Conservation (phyloP, 1,140 invertebrate genomes). For the Atta colombica region DNA sequence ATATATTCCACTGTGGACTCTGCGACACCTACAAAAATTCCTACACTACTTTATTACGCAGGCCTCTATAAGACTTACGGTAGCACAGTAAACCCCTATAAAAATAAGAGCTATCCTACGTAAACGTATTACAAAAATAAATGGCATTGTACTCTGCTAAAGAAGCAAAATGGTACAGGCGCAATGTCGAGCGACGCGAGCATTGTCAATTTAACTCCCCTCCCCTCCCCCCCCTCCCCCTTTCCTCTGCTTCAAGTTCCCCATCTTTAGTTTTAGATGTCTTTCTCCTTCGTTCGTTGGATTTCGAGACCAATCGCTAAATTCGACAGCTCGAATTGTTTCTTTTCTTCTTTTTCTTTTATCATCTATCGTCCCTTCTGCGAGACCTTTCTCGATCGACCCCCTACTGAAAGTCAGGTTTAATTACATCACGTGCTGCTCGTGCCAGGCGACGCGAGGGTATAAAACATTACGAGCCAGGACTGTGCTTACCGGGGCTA, state of each 20-base stretch:
- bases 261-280: background rate
- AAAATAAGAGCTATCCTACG: constrained; percentile 87
- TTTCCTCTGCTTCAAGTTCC: background rate
- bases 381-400: constrained; percentile 39
- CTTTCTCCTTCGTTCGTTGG: constrained; percentile 8
- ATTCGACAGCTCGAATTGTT: constrained; percentile 36
- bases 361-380: background rate
- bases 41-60: constrained; percentile 83
- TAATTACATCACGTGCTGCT: constrained; percentile 71
- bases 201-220: constrained; percentile 75
- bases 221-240: background rate
- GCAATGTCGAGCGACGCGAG: constrained; percentile 84
- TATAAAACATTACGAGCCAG: constrained; percentile 65
- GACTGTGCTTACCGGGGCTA: constrained; percentile 58
- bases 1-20: constrained; percentile 56
- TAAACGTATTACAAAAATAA: constrained; percentile 87
- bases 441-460: constrained; percentile 70
- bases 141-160: constrained; percentile 87
- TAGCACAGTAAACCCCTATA: constrained; percentile 87
- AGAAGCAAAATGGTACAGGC: constrained; percentile 86
- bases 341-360: background rate
- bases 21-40: constrained; percentile 79
- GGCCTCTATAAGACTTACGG: constrained; percentile 86
- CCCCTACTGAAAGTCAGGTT: constrained; percentile 66
- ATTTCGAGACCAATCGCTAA: constrained; percentile 31